Base-by-base conservation (phyloP, 1,140 invertebrate genomes). In the Eriocheir sinensis region DNA sequence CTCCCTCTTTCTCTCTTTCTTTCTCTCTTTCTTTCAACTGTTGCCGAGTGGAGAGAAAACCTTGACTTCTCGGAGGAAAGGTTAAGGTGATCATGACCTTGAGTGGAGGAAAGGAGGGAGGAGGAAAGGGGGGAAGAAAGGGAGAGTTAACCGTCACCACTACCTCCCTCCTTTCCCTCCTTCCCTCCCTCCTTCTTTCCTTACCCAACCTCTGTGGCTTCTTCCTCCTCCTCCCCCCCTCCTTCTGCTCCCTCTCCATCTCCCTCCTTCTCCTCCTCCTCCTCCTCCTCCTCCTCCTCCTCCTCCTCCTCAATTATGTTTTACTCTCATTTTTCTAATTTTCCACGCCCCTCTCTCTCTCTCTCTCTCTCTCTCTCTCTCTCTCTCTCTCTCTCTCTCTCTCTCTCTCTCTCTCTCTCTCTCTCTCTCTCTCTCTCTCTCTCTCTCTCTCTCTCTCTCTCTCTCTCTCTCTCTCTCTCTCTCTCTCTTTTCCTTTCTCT, bases 91-190 rank as follows among this genome's bases (percentile, higher is more conserved):
- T n/a, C n/a, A n/a, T n/a, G n/a, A n/a, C n/a, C n/a, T n/a, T n/a
- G 48, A 12, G 48, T 17, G 48, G 9, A 21, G 21, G 48, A 2
- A 21, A 1, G 60, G 60, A 72, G 60, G 1, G 27, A 6, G 12
- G 8, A n/a, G 21, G 60, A 21, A 72, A 72, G 21, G 60, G 60
- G 27, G 21, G 27, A n/a, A 8, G 60, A 72, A 72, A 72, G 60
- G 60, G 60, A 72, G 60, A 72, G 60, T 72, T 72, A 72, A 72
- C 60, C 60, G 60, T n/a, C 60, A 48, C 44, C 15, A 72, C 60
- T 0, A 27, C 60, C 60, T 21, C 1, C 21, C 27, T 72, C 27
- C 1, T n/a, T 8, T 72, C 60, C 21, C 60, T 72, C 21, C 27
- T n/a, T 72, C 60, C 1, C 21, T 72, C 60, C 27, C 8, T 72